phyloP scores from a whole-genome alignment of 1,140 invertebrate species.

The Leptinotarsa defecta region DNA sequence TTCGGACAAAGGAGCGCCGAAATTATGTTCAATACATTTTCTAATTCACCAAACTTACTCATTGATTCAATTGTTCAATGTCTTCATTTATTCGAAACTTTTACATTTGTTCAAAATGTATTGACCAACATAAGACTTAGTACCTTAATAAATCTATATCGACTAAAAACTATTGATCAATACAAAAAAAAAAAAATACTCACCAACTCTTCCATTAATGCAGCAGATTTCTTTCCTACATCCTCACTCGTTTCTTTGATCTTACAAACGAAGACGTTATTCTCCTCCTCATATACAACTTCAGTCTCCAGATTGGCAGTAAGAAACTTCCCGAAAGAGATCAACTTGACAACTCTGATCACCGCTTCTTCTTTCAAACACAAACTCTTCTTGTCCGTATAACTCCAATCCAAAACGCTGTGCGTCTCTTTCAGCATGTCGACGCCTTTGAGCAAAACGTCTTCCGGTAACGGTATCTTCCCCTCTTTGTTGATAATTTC shows the following conservation, averaged over 20 bases:
- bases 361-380: conserved; percentile 68
- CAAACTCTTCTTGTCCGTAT: conserved; percentile 62
- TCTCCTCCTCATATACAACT: conserved; percentile 63
- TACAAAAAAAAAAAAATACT: conserved; percentile 18
- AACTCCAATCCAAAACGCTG: conserved; percentile 69
- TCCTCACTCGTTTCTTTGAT: conserved; percentile 31
- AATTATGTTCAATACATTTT: too few relatives aligned
- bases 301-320: conserved; percentile 65
- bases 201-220: conserved; percentile 48
- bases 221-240: conserved; percentile 34
- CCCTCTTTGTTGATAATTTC: conserved; percentile 58
- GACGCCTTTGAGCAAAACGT: conserved; percentile 71
- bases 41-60: too few relatives aligned
- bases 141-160: too few relatives aligned
- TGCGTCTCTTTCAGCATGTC: conserved; percentile 70
- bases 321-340: conserved; percentile 74
- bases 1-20: too few relatives aligned
- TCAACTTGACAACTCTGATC: conserved; percentile 69
- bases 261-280: conserved; percentile 57
- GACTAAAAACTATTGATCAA: too few relatives aligned
- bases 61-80: too few relatives aligned
- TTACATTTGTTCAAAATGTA: too few relatives aligned
- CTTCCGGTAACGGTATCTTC: conserved; percentile 71
- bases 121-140: too few relatives aligned
- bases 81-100: too few relatives aligned